Conservation (phyloP, 2,888 invertebrate genomes). For the Crocallis elinguaria region DNA sequence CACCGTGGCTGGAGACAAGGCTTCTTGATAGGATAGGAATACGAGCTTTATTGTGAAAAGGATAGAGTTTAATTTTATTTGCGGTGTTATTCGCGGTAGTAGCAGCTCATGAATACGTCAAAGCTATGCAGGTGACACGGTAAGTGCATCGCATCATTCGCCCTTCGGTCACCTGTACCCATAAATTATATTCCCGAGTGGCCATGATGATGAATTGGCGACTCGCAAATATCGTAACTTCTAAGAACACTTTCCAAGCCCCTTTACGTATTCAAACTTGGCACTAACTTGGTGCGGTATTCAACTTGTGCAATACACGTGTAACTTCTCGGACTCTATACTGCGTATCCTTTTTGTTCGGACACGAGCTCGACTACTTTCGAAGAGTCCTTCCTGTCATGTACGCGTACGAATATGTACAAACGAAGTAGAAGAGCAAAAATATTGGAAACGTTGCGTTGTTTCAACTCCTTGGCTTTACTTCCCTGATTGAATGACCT, state of each 20-base stretch:
- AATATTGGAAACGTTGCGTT: no score
- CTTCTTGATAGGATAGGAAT: conserved; percentile 33
- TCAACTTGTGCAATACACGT: conserved; percentile 24
- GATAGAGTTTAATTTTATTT: conserved; percentile 39
- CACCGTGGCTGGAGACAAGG: conserved; percentile 20
- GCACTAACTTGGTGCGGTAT: conserved; percentile 25
- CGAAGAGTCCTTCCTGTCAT: neutral
- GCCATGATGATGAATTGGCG: conserved; percentile 24
- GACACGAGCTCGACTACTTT: neutral
- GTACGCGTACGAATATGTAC: no score
- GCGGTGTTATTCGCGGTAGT: conserved; percentile 26
- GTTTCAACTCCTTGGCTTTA: no score
- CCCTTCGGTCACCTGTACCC: conserved; percentile 37
- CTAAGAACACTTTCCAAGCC: conserved; percentile 21
- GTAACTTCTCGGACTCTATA: conserved; percentile 7
- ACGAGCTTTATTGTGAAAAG: conserved; percentile 26
- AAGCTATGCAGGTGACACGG: conserved; percentile 43
- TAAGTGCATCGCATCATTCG: conserved; percentile 49
- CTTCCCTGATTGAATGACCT: no score
- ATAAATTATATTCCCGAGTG: conserved; percentile 39
- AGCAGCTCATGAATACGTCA: conserved; percentile 51
- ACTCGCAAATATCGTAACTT: conserved; percentile 26
- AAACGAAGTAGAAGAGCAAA: no score
- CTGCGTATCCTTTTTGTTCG: conserved; percentile 2
- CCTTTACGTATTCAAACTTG: conserved; percentile 31